Percentiles rank a stretch among this genome's conserved stretches.
Evolutionary conservation across 2,797 vertebrate species (phyloP).

Genomic region (Sebastes nivosus): DNA sequence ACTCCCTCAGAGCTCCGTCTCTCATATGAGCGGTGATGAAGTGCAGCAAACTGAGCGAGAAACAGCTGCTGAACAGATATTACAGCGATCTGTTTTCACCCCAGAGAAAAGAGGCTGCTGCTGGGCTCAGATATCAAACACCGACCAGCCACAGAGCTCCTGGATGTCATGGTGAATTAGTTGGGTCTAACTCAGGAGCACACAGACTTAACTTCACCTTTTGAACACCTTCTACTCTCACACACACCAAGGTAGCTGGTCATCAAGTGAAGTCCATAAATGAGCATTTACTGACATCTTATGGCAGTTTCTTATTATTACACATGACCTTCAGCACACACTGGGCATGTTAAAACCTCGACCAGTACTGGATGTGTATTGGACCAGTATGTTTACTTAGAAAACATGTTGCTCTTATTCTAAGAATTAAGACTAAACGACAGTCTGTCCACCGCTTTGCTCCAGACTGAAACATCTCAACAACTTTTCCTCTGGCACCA

Average conservation of each 20-base stretch:
- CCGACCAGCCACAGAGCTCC: not conserved
- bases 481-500: not conserved
- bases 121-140: not conserved
- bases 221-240: not conserved
- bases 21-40: constrained; percentile 12
- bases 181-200: not conserved
- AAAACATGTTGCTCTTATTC: not conserved
- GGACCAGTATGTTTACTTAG: not conserved
- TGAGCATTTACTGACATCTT: constrained; percentile 45
- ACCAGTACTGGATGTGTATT: not conserved
- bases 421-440: not conserved
- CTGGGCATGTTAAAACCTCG: not conserved
- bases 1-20: constrained; percentile 15
- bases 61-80: constrained; percentile 51
- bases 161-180: not conserved
- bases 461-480: not conserved
- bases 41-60: constrained; percentile 14
- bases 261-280: not conserved
- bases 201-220: not conserved
- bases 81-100: constrained; percentile 31
- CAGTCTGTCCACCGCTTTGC: not conserved
- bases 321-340: not conserved
- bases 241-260: not conserved
- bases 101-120: constrained; percentile 9
- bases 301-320: not conserved